Evolutionary conservation across 2,888 invertebrate species (phyloP).

Genomic region (Physocephala rufipes): DNA sequence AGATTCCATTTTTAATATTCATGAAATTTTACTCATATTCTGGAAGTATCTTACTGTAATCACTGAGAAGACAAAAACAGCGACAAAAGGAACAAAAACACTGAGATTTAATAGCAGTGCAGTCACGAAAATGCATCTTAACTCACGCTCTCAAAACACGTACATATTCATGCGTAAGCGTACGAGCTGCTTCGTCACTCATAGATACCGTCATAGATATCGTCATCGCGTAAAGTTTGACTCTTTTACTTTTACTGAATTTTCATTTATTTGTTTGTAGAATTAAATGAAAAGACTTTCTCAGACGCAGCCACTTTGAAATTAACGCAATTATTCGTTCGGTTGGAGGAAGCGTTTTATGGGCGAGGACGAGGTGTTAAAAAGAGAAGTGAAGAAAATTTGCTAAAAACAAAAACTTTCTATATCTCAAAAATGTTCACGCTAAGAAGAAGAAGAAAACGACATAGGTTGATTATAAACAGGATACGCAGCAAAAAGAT

Average conservation of each 20-base stretch:
- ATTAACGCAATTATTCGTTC: constrained; percentile 21
- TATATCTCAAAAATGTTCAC: too few relatives aligned
- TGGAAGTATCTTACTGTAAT: too few relatives aligned
- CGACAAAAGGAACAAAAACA: not conserved
- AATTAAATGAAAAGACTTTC: constrained; percentile 14
- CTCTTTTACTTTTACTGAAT: not conserved
- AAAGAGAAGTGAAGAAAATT: not conserved
- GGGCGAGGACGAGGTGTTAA: not conserved
- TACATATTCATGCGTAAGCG: not conserved
- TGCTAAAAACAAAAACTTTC: too few relatives aligned
- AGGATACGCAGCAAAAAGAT: not conserved
- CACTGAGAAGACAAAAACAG: not conserved
- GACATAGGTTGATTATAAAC: constrained; percentile 1
- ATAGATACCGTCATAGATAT: not conserved
- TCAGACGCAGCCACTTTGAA: constrained; percentile 13
- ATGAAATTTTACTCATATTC: too few relatives aligned
- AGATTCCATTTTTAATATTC: too few relatives aligned
- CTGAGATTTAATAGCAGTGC: not conserved
- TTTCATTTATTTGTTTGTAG: not conserved
- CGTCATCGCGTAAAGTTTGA: not conserved
- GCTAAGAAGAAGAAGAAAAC: not conserved
- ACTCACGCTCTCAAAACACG: not conserved
- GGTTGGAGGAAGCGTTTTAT: not conserved
- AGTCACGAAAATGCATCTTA: constrained; percentile 17
- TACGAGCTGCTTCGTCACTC: too few relatives aligned